Evolutionary conservation across 2,888 invertebrate genomes (phyloP).

Genomic region (Bimastos eiseni): DNA sequence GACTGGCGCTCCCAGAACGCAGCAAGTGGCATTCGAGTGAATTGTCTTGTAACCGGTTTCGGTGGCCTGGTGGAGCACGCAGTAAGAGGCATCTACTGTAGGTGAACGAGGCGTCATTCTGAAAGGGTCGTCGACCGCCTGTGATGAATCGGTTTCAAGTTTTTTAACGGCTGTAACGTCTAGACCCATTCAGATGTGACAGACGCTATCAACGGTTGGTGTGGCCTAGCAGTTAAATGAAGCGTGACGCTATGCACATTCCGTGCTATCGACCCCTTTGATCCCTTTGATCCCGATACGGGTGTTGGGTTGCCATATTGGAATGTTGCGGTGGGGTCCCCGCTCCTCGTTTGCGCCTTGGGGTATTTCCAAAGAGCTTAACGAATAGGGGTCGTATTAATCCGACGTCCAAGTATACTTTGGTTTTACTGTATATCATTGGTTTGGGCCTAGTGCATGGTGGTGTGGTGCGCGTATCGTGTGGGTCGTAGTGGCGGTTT

Average conservation of each 20-base stretch:
- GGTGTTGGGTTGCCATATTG: not conserved
- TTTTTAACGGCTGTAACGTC: not conserved
- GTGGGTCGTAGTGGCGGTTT: too few relatives aligned
- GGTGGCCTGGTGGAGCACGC: not conserved
- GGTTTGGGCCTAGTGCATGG: not conserved
- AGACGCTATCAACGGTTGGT: too few relatives aligned
- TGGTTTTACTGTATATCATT: not conserved
- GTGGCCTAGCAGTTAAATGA: not conserved
- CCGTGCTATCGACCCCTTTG: too few relatives aligned
- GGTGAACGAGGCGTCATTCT: not conserved
- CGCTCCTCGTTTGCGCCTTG: not conserved
- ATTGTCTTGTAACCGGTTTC: too few relatives aligned
- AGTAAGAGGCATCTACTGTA: not conserved
- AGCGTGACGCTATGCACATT: not conserved
- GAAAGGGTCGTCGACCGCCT: not conserved
- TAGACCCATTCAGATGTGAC: not conserved
- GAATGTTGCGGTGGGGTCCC: not conserved
- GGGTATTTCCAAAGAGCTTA: too few relatives aligned
- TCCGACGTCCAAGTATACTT: not conserved
- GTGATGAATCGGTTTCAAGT: not conserved
- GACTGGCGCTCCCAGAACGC: too few relatives aligned
- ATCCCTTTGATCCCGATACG: too few relatives aligned
- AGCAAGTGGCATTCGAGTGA: too few relatives aligned
- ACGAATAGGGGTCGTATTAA: not conserved
- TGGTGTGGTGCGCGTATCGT: not conserved